phyloP scores from a whole-genome alignment of 2,113 vertebrate genomes.

The Rhinopomastus cyanomelas region DNA sequence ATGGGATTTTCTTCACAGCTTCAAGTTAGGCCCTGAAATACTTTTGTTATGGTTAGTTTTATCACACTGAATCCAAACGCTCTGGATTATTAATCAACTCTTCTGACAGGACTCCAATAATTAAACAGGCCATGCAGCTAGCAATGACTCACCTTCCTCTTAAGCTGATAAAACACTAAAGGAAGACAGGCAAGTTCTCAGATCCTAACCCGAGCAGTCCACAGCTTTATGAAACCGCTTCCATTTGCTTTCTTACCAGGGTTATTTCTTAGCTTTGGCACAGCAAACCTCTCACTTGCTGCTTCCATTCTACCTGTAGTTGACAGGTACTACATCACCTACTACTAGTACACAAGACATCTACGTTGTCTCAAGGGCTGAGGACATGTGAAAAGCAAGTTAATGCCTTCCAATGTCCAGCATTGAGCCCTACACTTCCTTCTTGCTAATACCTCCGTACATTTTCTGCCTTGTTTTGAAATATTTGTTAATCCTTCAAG shows the following conservation, averaged over 20 bases:
- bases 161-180: conserved; percentile 41
- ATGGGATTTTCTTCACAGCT: conserved; percentile 57
- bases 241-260: neutral
- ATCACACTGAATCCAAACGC: conserved; percentile 26
- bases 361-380: accelerated
- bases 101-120: conserved; percentile 53
- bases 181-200: conserved; percentile 1
- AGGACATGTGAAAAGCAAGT: neutral
- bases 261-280: neutral
- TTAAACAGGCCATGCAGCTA: neutral
- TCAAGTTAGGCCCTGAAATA: conserved; percentile 7
- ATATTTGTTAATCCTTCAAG: neutral
- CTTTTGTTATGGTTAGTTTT: conserved; percentile 58
- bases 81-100: conserved; percentile 36
- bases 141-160: conserved; percentile 5
- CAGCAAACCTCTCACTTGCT: neutral
- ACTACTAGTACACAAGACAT: neutral
- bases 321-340: neutral
- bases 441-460: neutral
- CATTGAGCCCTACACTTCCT: neutral
- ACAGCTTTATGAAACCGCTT: conserved; percentile 20
- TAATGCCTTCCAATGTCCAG: neutral
- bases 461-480: neutral
- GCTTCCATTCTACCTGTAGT: neutral
- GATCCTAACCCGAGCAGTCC: neutral